Evolutionary conservation across 2,888 invertebrate species (phyloP), one percentile per base, ranked within the genome.

Genomic region (Cheilosia vulpina): DNA sequence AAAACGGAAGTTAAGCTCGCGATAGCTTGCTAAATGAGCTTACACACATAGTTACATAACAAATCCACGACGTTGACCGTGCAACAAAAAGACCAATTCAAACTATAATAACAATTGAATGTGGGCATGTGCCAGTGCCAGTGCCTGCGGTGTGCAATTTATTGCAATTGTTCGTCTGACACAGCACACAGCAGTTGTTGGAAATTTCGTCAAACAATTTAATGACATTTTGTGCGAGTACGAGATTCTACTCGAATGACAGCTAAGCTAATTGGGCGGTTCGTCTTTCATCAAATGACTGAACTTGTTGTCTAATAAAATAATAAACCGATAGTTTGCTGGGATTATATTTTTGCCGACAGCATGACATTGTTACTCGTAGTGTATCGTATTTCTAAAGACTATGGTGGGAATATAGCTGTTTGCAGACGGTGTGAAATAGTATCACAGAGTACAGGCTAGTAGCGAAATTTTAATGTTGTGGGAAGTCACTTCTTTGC

Each of bases 221-320:
- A 19, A 45, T 17, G 43, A 52, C 21, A 38, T 63, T 60, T 58
- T 53, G 65, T 63, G 38, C 45, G 41, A 63, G 62, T 75, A 47
- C 15, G 66, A 41, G 66, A 73, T 55, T 73, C 47, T 34, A 19
- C 58, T 57, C 34, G 21, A 17, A 55, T 68, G 72, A 62, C 72
- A 69, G 17, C 60, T 45, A 41, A 4, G 58, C 68, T 84, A 69
- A 84, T 79, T 24, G 6, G 38, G 47, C 47, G 75, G 57, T 57
- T 84, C 65, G 41, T 34, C 68, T 84, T 84, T 84, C 84, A 84
- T 66, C 69, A 53, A 84, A 75, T 75, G 75, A 69, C 45, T 55
- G 24, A 13, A 43, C 52, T 34, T 73, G 45, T 2, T 68, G 68
- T 62, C 68, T 72, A 43, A 47, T 73, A 34, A 57, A 66, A 9